A percentile compares a stretch with the other conserved stretches of the same genome.
Conservation (phyloP, 2,797 vertebrate genomes). For the Pelobates cultripes region DNA sequence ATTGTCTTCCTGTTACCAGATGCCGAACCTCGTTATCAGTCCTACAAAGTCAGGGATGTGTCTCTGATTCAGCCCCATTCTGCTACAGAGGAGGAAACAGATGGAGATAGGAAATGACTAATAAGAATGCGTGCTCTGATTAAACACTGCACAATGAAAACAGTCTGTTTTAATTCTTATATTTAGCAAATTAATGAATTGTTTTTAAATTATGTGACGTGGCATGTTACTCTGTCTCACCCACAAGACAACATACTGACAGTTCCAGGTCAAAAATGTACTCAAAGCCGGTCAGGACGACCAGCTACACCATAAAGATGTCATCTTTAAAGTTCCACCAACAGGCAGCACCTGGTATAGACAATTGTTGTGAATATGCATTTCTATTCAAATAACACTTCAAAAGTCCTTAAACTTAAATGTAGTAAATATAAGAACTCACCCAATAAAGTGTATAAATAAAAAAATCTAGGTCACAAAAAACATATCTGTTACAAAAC, state of each 20-base stretch:
- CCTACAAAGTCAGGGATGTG: constrained; percentile 17
- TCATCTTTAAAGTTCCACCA: no score
- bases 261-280: no score
- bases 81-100: constrained; percentile 58
- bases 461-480: no score
- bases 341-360: no score
- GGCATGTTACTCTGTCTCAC: not conserved
- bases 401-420: no score
- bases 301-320: no score
- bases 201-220: not conserved
- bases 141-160: constrained; percentile 42
- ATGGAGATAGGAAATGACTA: constrained; percentile 60
- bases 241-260: not conserved
- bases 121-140: constrained; percentile 57
- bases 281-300: no score
- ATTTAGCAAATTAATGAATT: constrained; percentile 34
- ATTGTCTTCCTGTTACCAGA: not conserved
- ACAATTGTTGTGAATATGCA: no score
- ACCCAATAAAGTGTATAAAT: no score
- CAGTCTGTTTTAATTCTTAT: constrained; percentile 25
- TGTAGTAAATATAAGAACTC: no score
- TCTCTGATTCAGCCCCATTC: constrained; percentile 38
- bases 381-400: no score
- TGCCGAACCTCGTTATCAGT: not conserved
- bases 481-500: no score